Base-by-base conservation (phyloP, 2,888 invertebrate genomes). In the Exephanes ischioxanthus region DNA sequence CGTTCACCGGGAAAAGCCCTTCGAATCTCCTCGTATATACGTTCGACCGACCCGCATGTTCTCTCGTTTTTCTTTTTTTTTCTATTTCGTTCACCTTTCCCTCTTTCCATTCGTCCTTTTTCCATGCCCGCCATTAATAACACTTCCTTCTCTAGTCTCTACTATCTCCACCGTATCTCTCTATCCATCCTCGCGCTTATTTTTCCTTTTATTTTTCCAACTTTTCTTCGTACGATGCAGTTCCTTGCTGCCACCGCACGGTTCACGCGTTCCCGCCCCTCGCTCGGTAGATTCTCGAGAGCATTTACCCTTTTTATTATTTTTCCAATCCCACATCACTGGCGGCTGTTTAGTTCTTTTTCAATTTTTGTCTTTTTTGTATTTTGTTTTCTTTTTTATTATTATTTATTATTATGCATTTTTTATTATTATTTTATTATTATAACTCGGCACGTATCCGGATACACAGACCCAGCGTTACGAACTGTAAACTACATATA, bases 1-100 rank as follows among this genome's bases (percentile, higher is more conserved):
- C 87, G 84, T 88, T 88, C 86, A 75, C 66, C 83, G 72, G 75
- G 83, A 77, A 80, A 85, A 84, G 63, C 72, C 70, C 76, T 55
- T 68, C 72, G 77, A 67, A 80, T 70, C 79, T 83, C 51, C 68
- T 70, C 61, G 41, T 48, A 76, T 33, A 55, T 83, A 68, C 26
- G 26, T 55, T 55, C 45, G 41, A n/a, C 45, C 53, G 22, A 33
- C 51, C 26, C 9, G 16, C 41, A 26, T 41, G 14, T 0, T 9
- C 14, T 26, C 37, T 37, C 53, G 33, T 26, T n/a, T 9, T 16
- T 26, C 3, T 3, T 30, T 30, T 30, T 33, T 9, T 16, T 26
- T 11, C 30, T 63, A 55, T 33, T 75, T 68, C 26, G 14, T 81
- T 75, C 51, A 67, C 37, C 71, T 37, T 45, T 63, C n/a, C 30